Conservation (phyloP, 2,113 vertebrate genomes). For the Protomyctophum bolini region DNA sequence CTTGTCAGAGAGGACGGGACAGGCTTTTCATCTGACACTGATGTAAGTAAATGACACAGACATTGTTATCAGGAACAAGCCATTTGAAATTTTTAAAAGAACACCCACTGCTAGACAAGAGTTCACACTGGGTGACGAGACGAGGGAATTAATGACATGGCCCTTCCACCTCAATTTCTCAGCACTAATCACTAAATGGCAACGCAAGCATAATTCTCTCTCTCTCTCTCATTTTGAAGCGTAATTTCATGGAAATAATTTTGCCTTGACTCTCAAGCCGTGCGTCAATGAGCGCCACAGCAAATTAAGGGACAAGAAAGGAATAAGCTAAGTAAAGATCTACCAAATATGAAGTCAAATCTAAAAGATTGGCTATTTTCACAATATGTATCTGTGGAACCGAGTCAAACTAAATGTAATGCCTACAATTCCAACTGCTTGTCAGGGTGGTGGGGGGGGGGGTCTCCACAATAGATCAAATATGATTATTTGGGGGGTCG, state of each 20-base stretch:
- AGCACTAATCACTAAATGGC: neutral
- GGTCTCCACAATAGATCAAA: no score
- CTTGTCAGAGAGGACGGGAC: no score
- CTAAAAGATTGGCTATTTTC: neutral
- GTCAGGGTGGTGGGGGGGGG: no score
- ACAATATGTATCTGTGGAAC: no score
- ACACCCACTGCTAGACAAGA: neutral
- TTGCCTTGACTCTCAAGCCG: neutral
- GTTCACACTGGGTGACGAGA: neutral
- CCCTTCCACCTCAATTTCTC: neutral
- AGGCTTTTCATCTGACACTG: no score
- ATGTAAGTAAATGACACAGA: no score
- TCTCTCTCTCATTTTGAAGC: neutral
- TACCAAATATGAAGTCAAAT: slow-evolving; percentile 15
- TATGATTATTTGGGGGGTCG: no score
- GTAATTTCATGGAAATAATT: neutral
- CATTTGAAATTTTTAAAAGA: no score
- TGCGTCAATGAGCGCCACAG: neutral
- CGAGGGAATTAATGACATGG: slow-evolving; percentile 5
- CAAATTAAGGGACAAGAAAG: slow-evolving; percentile 1
- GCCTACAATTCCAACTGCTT: no score
- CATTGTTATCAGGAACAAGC: no score
- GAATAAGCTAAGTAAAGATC: neutral
- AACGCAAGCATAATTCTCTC: neutral
- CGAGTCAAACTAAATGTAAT: no score